Conservation (phyloP, 1,140 invertebrate species). For the Uloborus diversus region DNA sequence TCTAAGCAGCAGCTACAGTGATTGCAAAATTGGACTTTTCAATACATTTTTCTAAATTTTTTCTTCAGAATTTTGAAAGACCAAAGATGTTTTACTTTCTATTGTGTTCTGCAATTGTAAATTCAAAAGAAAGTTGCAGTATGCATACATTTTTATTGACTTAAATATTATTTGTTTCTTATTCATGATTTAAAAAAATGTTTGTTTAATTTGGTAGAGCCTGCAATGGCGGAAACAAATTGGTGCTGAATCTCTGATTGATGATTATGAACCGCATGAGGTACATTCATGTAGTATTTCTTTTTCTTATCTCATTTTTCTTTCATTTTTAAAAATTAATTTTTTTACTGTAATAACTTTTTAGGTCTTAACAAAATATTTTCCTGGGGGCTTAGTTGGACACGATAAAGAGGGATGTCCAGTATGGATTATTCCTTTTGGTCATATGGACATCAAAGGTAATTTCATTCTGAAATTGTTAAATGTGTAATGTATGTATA, state of each 20-base stretch:
- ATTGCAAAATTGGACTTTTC: too few species aligned
- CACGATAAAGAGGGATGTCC: constrained; percentile 87
- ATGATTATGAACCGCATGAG: constrained; percentile 76
- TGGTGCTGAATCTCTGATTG: constrained; percentile 75
- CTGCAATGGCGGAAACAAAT: constrained; percentile 80
- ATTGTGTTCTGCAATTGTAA: too few species aligned
- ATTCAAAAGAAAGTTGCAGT: too few species aligned
- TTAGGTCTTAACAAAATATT: constrained; percentile 72
- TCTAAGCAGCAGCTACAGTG: too few species aligned
- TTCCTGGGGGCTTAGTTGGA: constrained; percentile 79
- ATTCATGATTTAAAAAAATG: constrained; percentile 13
- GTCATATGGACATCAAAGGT: constrained; percentile 65
- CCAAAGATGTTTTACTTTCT: too few species aligned
- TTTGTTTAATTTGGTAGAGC: too few species aligned
- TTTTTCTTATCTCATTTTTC: neutral
- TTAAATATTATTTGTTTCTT: constrained; percentile 1
- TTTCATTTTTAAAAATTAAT: neutral
- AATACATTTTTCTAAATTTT: too few species aligned
- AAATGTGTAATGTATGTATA: neutral
- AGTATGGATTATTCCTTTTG: constrained; percentile 66
- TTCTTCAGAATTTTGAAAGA: too few species aligned
- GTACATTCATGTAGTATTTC: constrained; percentile 60
- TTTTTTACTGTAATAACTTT: neutral
- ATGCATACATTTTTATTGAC: too few species aligned
- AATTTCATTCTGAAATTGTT: neutral